These are phyloP conservation scores for Drosophila neocordata DNA, from an alignment of 1,140 invertebrate genomes.

Conservation along the genomic window DNA sequence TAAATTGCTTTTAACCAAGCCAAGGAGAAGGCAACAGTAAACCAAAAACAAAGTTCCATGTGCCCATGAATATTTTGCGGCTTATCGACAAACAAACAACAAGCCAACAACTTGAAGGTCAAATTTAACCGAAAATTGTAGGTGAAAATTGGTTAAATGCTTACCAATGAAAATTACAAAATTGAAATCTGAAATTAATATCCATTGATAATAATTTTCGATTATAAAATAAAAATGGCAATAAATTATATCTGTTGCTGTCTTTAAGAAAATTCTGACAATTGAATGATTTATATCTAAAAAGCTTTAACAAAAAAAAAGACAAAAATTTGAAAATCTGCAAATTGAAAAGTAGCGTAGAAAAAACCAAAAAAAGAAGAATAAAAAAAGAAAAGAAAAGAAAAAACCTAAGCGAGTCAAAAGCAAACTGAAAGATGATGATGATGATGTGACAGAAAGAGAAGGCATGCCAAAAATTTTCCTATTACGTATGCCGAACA, in stretches of 20 bases:
- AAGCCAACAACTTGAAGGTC: constrained; percentile 53
- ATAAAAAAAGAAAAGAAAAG: neutral
- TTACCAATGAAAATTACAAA: constrained; percentile 37
- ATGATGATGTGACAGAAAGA: constrained; percentile 4
- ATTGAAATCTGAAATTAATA: neutral
- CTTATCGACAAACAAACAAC: constrained; percentile 5
- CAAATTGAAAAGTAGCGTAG: constrained; percentile 45
- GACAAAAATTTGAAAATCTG: constrained; percentile 46
- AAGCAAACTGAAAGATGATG: neutral
- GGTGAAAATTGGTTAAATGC: constrained; percentile 12
- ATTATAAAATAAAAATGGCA: neutral
- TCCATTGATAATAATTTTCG: neutral
- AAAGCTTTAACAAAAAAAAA: constrained; percentile 20
- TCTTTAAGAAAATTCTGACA: neutral
- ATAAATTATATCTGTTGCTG: neutral
- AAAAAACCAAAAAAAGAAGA: constrained; percentile 30
- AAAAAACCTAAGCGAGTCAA: constrained; percentile 11
- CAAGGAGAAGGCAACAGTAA: constrained; percentile 6
- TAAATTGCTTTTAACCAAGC: constrained; percentile 60
- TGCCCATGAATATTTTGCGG: constrained; percentile 45
- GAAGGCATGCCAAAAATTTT: constrained; percentile 31
- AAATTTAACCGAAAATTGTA: constrained; percentile 29
- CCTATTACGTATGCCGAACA: constrained; percentile 62
- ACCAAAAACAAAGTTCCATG: constrained; percentile 55
- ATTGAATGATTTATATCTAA: constrained; percentile 4